These are phyloP conservation scores for Thereva nobilitata DNA, from an alignment of 2,888 invertebrate genomes.

Conservation along the genomic window DNA sequence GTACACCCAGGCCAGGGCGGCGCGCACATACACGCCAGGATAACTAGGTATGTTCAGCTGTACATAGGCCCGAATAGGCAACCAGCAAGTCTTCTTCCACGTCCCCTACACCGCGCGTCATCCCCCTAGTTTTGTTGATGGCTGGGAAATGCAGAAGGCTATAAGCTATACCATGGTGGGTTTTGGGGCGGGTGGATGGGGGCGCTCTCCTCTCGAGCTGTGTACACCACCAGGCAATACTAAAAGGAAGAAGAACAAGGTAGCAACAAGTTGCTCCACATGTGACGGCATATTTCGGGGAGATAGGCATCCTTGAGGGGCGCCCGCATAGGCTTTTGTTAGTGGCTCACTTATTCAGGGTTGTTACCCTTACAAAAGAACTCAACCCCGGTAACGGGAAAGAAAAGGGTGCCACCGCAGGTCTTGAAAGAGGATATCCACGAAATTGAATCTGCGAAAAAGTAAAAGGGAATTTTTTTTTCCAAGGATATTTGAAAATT, in stretches of 20 bases:
- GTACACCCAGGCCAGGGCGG: not conserved
- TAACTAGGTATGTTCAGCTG: constrained; percentile 10
- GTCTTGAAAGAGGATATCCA: too few species aligned
- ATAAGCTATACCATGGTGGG: too few species aligned
- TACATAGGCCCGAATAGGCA: constrained; percentile 1
- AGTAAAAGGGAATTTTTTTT: too few species aligned
- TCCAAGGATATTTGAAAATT: too few species aligned
- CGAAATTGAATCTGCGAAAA: too few species aligned
- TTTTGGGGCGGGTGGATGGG: not conserved
- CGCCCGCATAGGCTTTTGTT: constrained; percentile 16
- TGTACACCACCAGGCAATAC: not conserved
- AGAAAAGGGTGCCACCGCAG: too few species aligned
- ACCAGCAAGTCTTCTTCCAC: not conserved
- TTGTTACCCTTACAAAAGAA: constrained; percentile 14
- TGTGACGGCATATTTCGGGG: constrained; percentile 29
- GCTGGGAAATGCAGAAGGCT: too few species aligned
- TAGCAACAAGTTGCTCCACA: constrained; percentile 29
- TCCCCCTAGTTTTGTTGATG: too few species aligned
- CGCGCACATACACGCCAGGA: constrained; percentile 5
- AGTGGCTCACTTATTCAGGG: constrained; percentile 15
- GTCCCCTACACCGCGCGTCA: too few species aligned
- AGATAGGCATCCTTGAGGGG: constrained; percentile 21
- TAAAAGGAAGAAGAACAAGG: not conserved
- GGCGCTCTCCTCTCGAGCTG: constrained; percentile 14
- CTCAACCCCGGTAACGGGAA: too few species aligned